Percentiles rank a stretch among this genome's conserved stretches.
phyloP scores from a whole-genome alignment of 2,113 vertebrate genomes.

The Dipodomys ordii region DNA sequence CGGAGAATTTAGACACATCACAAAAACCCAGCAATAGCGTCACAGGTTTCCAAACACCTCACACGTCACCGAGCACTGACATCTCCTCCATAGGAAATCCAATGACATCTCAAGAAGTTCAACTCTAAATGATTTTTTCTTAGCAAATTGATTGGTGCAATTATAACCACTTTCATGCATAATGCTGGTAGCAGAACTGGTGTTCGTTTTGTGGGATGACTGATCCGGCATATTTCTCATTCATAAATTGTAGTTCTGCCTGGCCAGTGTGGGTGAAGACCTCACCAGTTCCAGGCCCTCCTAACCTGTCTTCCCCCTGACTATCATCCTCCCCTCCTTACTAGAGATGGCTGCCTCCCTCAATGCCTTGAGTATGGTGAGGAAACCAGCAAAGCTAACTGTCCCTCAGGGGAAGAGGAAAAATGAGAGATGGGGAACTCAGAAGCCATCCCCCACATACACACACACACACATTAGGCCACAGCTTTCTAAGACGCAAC shows the following conservation, averaged over 20 bases:
- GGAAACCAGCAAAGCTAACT: background rate
- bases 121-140: background rate
- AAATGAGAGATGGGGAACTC: background rate
- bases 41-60: background rate
- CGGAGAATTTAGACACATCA: background rate
- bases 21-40: background rate
- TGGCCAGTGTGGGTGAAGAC: background rate
- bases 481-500: background rate
- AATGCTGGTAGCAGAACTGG: background rate
- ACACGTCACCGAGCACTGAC: background rate
- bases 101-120: background rate
- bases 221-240: background rate
- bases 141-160: background rate
- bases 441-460: no score
- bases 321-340: background rate
- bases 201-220: background rate
- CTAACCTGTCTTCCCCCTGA: accelerated
- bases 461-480: no score
- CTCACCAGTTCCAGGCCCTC: no score
- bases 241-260: background rate
- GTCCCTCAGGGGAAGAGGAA: background rate
- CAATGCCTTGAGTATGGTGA: background rate
- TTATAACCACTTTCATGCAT: background rate
- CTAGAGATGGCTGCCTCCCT: background rate
- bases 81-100: background rate